A percentile compares a stretch with the other conserved stretches of the same genome.
phyloP scores from a whole-genome alignment of 2,888 invertebrate genomes.

The Onchidella celtica region DNA sequence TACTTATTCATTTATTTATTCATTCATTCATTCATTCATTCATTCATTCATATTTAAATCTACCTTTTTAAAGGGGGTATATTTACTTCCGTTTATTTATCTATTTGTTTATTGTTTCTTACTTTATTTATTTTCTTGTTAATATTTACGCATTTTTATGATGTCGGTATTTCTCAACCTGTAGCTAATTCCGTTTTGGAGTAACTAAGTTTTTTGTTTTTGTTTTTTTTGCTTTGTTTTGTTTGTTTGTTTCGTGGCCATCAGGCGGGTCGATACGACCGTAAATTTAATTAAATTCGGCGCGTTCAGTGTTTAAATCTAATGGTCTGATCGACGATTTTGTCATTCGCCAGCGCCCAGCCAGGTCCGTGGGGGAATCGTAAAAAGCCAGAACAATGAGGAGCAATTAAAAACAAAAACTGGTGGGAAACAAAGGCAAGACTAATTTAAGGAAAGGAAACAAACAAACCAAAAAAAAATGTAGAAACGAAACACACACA shows the following conservation, averaged over 20 bases:
- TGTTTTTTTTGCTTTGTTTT: not conserved
- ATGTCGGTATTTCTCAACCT: too few species aligned
- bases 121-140: not conserved
- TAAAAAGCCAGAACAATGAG: not conserved
- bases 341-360: conserved; percentile 10
- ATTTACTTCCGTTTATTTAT: not conserved
- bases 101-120: not conserved
- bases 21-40: not conserved
- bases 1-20: not conserved
- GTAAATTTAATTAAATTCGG: conserved; percentile 38
- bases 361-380: conserved; percentile 10
- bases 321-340: conserved; percentile 21
- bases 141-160: not conserved
- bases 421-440: conserved; percentile 1
- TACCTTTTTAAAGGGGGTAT: not conserved
- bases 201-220: too few species aligned
- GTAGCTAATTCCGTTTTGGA: too few species aligned
- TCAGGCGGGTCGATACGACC: not conserved
- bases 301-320: conserved; percentile 21
- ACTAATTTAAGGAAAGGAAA: not conserved
- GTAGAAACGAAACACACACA: too few species aligned
- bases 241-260: not conserved
- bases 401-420: not conserved
- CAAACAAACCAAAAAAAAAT: not conserved
- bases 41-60: not conserved